Base-by-base conservation (phyloP, 2,797 vertebrate genomes). In the Enteromius unitaeniatus region DNA sequence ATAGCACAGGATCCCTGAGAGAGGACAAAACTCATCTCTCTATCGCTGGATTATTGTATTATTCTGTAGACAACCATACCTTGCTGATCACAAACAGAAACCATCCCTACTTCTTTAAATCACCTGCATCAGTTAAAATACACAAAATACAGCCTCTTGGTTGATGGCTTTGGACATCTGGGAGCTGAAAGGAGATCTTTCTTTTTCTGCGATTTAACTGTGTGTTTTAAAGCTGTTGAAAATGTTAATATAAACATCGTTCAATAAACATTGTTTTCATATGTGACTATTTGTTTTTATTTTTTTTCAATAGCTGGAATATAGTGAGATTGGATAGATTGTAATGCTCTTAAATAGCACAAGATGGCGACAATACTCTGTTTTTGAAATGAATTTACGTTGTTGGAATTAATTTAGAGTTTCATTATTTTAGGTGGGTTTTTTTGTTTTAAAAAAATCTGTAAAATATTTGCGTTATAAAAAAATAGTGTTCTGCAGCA, bases 141-240 rank as follows among this genome's bases (percentile, higher is more conserved):
- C 3, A 40, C 11, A 0, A 31, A 75, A 37, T n/a, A 1, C 4
- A 8, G 15, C 3, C 64, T 67, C 15, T 67, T 37, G 21, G 11
- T 6, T 37, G 49, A n/a, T 58, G 53, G 8, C 21, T n/a, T 51
- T 49, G 47, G n/a, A 8, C 23, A 42, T 60, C n/a, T 40, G 4
- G 21, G 6, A 70, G 5, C 15, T 45, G 23, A 62, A 72, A 60
- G 34, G 37, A 17, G 23, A 64, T 34, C 6, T 40, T 58, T 51
- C 15, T 34, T 21, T 53, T 23, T 23, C 21, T 1, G 14, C 53
- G 31, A 69, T 55, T 42, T 4, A 53, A 69, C 15, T 58, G 60
- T 76, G 81, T 76, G n/a, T 31, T 28, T 53, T 55, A 53, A 76
- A 67, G 15, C 6, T 42, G n/a, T 60, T 81, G 17, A 60, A 81